Evolutionary conservation across 2,797 vertebrate genomes (phyloP).

Genomic region (Sebastes minor): DNA sequence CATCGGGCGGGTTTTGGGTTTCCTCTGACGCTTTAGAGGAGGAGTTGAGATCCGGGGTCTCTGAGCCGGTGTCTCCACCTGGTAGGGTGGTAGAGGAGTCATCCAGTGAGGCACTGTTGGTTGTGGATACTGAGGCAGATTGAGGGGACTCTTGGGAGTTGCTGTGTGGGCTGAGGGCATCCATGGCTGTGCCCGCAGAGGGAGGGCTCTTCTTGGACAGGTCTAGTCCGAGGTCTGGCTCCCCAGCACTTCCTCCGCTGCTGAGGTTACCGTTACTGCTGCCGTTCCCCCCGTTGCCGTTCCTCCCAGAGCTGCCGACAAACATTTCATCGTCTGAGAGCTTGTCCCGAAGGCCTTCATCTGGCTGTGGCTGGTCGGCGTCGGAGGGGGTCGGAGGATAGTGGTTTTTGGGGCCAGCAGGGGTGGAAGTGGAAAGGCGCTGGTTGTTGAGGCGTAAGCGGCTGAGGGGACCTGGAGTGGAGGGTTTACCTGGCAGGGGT

Average conservation of each 20-base stretch:
- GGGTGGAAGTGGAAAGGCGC: constrained; percentile 87
- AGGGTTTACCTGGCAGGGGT: constrained; percentile 86
- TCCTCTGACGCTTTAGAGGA: constrained; percentile 76
- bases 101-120: constrained; percentile 94
- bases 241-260: constrained; percentile 80
- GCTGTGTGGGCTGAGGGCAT: constrained; percentile 89
- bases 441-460: constrained; percentile 88
- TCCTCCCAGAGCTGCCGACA: constrained; percentile 84
- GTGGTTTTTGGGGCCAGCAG: constrained; percentile 85
- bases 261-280: constrained; percentile 85
- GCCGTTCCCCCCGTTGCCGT: constrained; percentile 74
- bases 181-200: constrained; percentile 84
- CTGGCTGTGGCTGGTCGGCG: constrained; percentile 76
- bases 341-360: constrained; percentile 85
- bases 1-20: constrained; percentile 68
- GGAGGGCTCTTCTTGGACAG: constrained; percentile 94
- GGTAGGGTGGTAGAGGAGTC: constrained; percentile 83
- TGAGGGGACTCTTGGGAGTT: constrained; percentile 90
- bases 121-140: constrained; percentile 90
- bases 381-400: constrained; percentile 79
- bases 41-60: constrained; percentile 86
- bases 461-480: constrained; percentile 77
- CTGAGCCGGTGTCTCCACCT: constrained; percentile 80
- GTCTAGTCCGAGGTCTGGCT: constrained; percentile 91
- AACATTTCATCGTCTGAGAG: constrained; percentile 92